phyloP scores from a whole-genome alignment of 2,113 vertebrate species.

The Tetrax tetrax region DNA sequence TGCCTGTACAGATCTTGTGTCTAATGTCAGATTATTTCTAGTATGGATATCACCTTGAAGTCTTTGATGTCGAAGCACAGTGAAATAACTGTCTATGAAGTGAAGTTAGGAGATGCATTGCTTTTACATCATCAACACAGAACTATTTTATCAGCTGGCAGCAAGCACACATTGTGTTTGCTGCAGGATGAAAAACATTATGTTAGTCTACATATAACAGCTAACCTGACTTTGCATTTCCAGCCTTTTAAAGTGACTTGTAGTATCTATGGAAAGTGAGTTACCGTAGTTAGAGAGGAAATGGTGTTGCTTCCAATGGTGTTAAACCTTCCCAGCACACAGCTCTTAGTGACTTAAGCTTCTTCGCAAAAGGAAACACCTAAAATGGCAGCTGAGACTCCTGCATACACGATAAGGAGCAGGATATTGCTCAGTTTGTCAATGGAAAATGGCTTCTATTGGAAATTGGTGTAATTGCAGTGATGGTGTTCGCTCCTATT shows the following conservation, averaged over 20 bases:
- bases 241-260: not conserved
- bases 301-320: not conserved
- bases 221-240: not conserved
- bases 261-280: not conserved
- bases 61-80: not conserved
- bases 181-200: not conserved
- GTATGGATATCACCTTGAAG: not conserved
- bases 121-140: not conserved
- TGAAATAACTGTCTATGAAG: not conserved
- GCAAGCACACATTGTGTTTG: not conserved
- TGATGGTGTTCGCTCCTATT: fast-evolving
- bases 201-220: not conserved
- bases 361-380: not conserved
- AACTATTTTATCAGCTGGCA: not conserved
- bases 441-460: not conserved
- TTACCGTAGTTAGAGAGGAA: not conserved
- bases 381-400: not conserved
- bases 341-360: not conserved
- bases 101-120: not conserved
- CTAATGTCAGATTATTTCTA: not conserved
- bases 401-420: not conserved
- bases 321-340: not conserved
- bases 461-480: not conserved
- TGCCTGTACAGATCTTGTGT: not conserved
- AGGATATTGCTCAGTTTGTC: not conserved